Percentiles rank a stretch among this genome's conserved stretches.
Conservation (phyloP, 2,797 vertebrate genomes). For the Syncerus caffer region DNA sequence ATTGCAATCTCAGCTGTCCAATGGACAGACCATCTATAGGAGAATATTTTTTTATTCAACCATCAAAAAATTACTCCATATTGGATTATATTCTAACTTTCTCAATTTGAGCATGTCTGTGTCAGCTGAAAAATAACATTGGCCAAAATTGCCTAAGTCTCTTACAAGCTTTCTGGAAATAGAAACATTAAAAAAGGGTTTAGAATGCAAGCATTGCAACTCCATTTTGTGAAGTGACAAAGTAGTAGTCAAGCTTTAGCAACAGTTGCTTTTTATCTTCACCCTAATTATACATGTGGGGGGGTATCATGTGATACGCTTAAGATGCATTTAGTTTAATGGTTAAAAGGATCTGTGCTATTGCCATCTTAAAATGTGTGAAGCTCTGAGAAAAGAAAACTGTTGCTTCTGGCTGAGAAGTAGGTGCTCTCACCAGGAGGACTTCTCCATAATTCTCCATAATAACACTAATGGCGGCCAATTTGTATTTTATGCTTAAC, state of each 20-base stretch:
- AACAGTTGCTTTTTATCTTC: not conserved
- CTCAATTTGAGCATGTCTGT: not conserved
- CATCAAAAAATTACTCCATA: not conserved
- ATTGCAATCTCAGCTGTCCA: not conserved
- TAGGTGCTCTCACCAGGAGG: not conserved
- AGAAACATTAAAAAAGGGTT: slow-evolving; percentile 4
- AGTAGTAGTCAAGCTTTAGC: not conserved
- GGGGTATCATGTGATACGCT: not conserved
- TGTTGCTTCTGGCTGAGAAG: slow-evolving; percentile 11
- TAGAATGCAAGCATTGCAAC: not conserved
- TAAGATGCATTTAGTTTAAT: slow-evolving; percentile 11
- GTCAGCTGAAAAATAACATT: not conserved
- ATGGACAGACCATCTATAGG: not conserved
- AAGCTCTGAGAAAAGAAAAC: not conserved
- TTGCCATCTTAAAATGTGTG: not conserved
- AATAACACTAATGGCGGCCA: slow-evolving; percentile 11
- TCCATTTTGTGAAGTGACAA: not conserved
- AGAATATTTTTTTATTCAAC: not conserved
- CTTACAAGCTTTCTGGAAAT: not conserved
- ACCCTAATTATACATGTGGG: not conserved
- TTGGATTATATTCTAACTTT: not conserved
- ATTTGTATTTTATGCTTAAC: not conserved
- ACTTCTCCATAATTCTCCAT: not conserved
- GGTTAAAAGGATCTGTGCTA: not conserved
- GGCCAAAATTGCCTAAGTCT: not conserved